These are phyloP conservation scores for Marronus borbonicus DNA, from an alignment of 2,888 invertebrate genomes.

Conservation along the genomic window DNA sequence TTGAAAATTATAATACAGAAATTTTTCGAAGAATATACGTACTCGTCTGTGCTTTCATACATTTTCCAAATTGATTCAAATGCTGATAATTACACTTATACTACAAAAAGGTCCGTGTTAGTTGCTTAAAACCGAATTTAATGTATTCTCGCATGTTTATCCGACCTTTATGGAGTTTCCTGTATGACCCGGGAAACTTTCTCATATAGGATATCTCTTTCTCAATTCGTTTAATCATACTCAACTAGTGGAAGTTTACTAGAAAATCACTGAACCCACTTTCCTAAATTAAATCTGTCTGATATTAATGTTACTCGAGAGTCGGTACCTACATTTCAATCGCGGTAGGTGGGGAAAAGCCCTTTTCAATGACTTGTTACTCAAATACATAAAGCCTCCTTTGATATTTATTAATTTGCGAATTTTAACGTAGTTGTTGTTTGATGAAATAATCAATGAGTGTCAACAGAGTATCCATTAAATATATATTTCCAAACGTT, in stretches of 20 bases:
- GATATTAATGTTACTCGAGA: slow-evolving; percentile 58
- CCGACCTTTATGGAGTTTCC: not conserved
- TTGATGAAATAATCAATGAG: not conserved
- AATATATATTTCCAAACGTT: not conserved
- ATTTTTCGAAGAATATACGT: not conserved
- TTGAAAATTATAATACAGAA: not conserved
- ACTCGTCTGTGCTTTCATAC: not conserved
- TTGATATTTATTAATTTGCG: slow-evolving; percentile 33
- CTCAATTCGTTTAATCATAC: slow-evolving; percentile 58
- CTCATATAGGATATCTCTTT: slow-evolving; percentile 46
- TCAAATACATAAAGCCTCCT: not conserved
- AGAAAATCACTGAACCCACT: slow-evolving; percentile 59
- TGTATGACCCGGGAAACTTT: slow-evolving; percentile 46
- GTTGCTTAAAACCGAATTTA: not conserved
- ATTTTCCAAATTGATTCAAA: not conserved
- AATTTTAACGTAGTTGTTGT: slow-evolving; percentile 26
- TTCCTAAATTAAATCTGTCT: slow-evolving; percentile 60
- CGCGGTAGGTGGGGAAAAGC: not conserved
- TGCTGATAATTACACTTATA: not conserved
- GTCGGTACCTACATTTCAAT: slow-evolving; percentile 38
- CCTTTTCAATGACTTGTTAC: slow-evolving; percentile 14
- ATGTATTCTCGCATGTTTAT: slow-evolving; percentile 19
- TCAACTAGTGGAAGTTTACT: slow-evolving; percentile 57
- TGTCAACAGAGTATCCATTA: not conserved
- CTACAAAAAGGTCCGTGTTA: not conserved